Conservation (phyloP, 2,888 invertebrate species). For the Tinea pellionella region DNA sequence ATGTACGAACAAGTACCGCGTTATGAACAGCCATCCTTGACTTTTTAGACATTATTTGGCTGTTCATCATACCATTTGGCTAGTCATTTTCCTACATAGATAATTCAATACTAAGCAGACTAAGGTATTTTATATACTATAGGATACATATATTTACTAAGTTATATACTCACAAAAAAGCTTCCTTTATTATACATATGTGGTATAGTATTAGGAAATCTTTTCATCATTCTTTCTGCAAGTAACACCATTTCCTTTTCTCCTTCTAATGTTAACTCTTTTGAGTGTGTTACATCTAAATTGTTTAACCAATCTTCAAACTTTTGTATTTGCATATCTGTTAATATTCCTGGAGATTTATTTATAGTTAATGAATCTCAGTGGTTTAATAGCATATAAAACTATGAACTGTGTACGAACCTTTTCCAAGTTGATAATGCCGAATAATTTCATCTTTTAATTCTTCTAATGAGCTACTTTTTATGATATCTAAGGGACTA, state of each 20-base stretch:
- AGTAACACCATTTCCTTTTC: slow-evolving; percentile 79
- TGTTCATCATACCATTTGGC: too few relatives aligned
- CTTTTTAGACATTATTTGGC: too few relatives aligned
- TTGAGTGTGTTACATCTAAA: slow-evolving; percentile 64
- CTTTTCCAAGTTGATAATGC: slow-evolving; percentile 57
- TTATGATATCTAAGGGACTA: slow-evolving; percentile 63
- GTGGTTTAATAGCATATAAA: neutral
- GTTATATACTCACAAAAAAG: slow-evolving; percentile 56
- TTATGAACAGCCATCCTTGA: too few relatives aligned
- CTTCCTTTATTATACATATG: slow-evolving; percentile 70
- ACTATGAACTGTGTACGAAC: slow-evolving; percentile 22
- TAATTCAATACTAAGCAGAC: too few relatives aligned
- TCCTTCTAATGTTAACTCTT: slow-evolving; percentile 77
- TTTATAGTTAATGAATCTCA: neutral
- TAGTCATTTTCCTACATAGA: too few relatives aligned
- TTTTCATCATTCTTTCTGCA: slow-evolving; percentile 78
- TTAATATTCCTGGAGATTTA: slow-evolving; percentile 41
- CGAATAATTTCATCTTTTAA: slow-evolving; percentile 66
- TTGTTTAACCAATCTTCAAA: slow-evolving; percentile 72
- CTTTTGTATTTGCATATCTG: slow-evolving; percentile 40
- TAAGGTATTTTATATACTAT: too few relatives aligned
- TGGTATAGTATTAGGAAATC: slow-evolving; percentile 75
- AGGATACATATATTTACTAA: slow-evolving; percentile 16
- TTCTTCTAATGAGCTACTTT: slow-evolving; percentile 63
- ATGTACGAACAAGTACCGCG: too few relatives aligned